Evolutionary conservation across 1,140 invertebrate species (phyloP).

Genomic region (Lepidostoma basale): DNA sequence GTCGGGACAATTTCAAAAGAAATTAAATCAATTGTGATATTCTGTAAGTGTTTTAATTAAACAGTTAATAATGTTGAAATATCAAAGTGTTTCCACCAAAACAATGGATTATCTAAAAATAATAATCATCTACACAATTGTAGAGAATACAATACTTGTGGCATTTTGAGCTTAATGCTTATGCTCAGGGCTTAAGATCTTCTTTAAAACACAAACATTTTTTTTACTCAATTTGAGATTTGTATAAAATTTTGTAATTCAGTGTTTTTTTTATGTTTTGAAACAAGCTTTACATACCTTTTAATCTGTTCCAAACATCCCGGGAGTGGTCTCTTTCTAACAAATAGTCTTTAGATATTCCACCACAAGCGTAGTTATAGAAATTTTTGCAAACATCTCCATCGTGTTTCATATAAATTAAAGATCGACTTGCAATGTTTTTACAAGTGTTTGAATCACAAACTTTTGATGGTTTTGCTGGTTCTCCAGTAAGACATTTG

Average conservation of each 20-base stretch:
- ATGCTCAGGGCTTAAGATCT: neutral
- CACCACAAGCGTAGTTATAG: slow-evolving; percentile 28
- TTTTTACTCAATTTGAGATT: neutral
- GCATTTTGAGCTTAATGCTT: neutral
- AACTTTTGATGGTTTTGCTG: neutral
- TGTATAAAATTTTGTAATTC: neutral
- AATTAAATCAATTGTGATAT: no score
- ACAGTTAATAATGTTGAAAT: no score
- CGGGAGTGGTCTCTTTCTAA: neutral
- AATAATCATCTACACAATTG: neutral
- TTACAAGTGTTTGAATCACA: slow-evolving; percentile 24
- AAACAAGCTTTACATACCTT: neutral
- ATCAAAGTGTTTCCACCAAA: no score
- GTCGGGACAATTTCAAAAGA: no score
- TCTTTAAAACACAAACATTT: neutral
- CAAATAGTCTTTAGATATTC: slow-evolving; percentile 7
- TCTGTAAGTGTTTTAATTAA: no score
- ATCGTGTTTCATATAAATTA: slow-evolving; percentile 19
- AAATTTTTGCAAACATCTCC: slow-evolving; percentile 26
- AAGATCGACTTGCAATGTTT: slow-evolving; percentile 22
- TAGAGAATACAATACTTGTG: neutral
- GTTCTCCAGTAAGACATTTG: no score
- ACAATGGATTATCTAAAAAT: no score
- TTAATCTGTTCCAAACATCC: slow-evolving; percentile 22
- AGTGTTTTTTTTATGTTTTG: neutral